Base-by-base conservation (phyloP, 2,113 vertebrate species). In the Dolichotis patagonum region DNA sequence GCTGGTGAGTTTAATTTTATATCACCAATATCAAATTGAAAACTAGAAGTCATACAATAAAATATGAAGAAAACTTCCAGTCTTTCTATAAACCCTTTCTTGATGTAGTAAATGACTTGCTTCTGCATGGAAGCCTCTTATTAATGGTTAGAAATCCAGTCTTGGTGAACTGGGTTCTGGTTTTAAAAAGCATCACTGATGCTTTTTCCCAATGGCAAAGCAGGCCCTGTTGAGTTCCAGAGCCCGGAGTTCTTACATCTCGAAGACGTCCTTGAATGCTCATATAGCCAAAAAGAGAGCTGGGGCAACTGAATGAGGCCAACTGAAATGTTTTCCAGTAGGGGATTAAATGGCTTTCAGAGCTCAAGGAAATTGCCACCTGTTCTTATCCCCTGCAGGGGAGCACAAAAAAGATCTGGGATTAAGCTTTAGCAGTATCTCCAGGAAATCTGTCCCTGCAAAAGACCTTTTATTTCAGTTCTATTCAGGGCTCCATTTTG, bases 331-430 rank as follows among this genome's bases (percentile, higher is more conserved):
- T 82, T 92, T 96, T 92, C 85, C 65, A 88, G 85, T 94, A 96
- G 90, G 54, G 65, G 94, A 96, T 97, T 97, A 96, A 98, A 90
- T 38, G 63, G 77, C 80, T 96, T 97, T 97, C 90, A 38, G 62
- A 95, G 56, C 63, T 94, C 92, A 95, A 43, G 0, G 1, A 94
- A 88, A 96, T 83, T 95, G 81, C 78, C 35, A 58, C 67, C 43
- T 92, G 92, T 69, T 52, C 35, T 96, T 17, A 35, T 3, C 32
- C 41, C 84, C 60, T 43, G 80, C 35, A 60, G 67, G 46, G 46
- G 56, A 93, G 89, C 63, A 85, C 35, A 96, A 52, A 71, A 85
- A 94, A 89, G 83, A 75, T 85, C 96, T 65, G 43, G 85, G 85
- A 69, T 96, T 94, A 94, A 88, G 63, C 63, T 89, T 95, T 62